These are phyloP conservation scores for Micoletzkya japonica DNA, from an alignment of 2,888 invertebrate genomes.

Conservation along the genomic window DNA sequence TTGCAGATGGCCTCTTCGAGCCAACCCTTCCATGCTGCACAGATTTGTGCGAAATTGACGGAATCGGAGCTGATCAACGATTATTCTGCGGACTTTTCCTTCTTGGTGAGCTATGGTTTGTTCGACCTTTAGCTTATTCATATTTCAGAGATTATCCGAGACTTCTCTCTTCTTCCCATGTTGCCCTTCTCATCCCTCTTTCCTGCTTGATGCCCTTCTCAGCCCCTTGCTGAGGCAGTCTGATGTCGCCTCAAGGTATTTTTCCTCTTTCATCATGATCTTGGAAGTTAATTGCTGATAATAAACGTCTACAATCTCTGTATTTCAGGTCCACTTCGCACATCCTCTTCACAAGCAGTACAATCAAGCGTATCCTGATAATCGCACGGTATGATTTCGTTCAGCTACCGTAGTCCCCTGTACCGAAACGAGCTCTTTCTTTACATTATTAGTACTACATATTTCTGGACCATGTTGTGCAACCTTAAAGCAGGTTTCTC, in stretches of 20 bases:
- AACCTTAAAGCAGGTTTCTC: too few relatives aligned
- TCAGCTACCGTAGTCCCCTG: background rate
- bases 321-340: constrained; percentile 17
- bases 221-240: constrained; percentile 4
- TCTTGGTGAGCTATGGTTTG: constrained; percentile 1
- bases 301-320: background rate
- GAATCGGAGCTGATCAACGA: constrained; percentile 1
- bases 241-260: constrained; percentile 19
- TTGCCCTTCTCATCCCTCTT: constrained; percentile 23
- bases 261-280: background rate
- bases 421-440: too few relatives aligned
- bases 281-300: background rate
- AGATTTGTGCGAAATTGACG: background rate
- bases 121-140: background rate
- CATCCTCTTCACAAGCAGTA: constrained; percentile 27
- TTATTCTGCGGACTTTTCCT: background rate
- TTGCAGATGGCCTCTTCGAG: too few relatives aligned
- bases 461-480: background rate
- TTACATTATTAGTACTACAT: background rate
- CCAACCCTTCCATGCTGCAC: background rate
- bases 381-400: constrained; percentile 30
- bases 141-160: constrained; percentile 6
- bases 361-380: constrained; percentile 40
- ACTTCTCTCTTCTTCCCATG: constrained; percentile 9
- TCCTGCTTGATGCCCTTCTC: constrained; percentile 6